phyloP scores from a whole-genome alignment of 2,797 vertebrate species.

The Crotalus adamanteus region DNA sequence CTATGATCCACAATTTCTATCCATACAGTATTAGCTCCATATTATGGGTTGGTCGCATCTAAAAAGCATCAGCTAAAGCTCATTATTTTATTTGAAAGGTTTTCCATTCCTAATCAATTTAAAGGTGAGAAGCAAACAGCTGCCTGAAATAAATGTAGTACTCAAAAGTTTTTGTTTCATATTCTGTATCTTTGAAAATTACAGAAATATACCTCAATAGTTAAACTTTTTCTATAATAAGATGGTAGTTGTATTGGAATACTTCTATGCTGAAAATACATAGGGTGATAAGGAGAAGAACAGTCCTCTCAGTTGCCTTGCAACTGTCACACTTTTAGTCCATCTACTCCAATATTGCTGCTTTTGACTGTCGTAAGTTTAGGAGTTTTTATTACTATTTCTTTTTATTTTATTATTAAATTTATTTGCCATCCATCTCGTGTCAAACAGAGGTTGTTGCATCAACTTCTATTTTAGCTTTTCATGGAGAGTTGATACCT shows the following conservation, averaged over 20 bases:
- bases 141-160: background rate
- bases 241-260: background rate
- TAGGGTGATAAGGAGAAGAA: slow-evolving; percentile 7
- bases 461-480: background rate
- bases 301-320: accelerated
- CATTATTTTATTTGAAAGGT: background rate
- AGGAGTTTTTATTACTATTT: background rate
- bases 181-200: background rate
- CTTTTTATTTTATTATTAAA: too few relatives aligned
- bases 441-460: background rate
- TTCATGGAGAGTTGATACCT: background rate
- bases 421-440: background rate
- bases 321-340: background rate
- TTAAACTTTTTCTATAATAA: background rate
- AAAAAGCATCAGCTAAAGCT: background rate
- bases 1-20: background rate
- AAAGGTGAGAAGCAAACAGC: background rate
- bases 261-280: background rate
- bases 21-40: background rate
- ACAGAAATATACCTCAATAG: background rate
- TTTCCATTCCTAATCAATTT: background rate
- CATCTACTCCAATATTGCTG: background rate
- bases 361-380: background rate
- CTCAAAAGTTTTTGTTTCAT: background rate
- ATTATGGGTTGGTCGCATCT: background rate